Evolutionary conservation across 1,140 invertebrate genomes (phyloP).

Genomic region (Drosophila kurseongensis): DNA sequence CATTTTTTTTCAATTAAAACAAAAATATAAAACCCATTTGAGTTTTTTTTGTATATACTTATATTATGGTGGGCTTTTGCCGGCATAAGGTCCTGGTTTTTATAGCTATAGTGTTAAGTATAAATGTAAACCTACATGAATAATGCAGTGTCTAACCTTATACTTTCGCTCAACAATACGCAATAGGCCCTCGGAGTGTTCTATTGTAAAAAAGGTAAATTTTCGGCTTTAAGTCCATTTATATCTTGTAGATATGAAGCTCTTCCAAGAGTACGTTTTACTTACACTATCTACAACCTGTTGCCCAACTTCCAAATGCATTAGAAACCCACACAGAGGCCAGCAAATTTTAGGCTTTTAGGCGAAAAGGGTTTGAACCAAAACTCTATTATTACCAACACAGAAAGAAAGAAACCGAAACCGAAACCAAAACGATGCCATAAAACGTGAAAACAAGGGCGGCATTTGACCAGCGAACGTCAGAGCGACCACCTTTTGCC

Average conservation of each 20-base stretch:
- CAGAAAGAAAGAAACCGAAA: conserved; percentile 28
- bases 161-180: no score
- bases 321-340: background rate
- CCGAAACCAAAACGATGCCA: conserved; percentile 28
- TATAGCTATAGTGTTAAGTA: no score
- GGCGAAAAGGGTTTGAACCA: conserved; percentile 11
- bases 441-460: conserved; percentile 36
- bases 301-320: background rate
- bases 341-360: conserved; percentile 1
- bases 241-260: conserved; percentile 26
- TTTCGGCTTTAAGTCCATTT: conserved; percentile 35
- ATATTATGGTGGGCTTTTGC: no score
- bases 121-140: no score
- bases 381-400: conserved; percentile 33
- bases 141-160: no score
- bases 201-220: background rate
- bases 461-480: conserved; percentile 49
- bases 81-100: no score
- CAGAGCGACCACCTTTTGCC: conserved; percentile 68
- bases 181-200: background rate
- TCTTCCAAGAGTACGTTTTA: background rate
- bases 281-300: conserved; percentile 16
- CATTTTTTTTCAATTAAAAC: no score
- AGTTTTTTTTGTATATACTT: no score
- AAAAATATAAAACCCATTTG: no score